phyloP scores from a whole-genome alignment of 2,113 vertebrate species.

The Melanerpes formicivorus region DNA sequence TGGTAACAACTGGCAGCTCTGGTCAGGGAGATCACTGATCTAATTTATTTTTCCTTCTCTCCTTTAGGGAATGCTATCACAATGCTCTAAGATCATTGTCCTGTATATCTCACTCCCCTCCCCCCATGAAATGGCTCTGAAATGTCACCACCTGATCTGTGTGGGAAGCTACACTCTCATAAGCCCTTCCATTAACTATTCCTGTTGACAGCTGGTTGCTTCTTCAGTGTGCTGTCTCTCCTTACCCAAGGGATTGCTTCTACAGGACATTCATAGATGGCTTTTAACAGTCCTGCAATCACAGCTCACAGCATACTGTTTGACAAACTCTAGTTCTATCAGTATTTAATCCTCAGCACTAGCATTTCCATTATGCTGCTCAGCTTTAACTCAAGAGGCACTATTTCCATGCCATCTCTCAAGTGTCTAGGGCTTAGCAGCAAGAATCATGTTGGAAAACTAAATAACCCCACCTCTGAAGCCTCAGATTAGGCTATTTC shows the following conservation, averaged over 20 bases:
- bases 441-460: neutral
- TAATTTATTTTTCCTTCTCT: constrained; percentile 58
- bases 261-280: neutral
- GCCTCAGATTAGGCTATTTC: neutral
- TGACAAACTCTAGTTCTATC: constrained; percentile 23
- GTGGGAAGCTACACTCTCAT: neutral
- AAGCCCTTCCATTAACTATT: constrained; percentile 40
- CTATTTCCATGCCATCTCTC: neutral
- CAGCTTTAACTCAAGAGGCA: neutral
- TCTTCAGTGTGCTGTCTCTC: neutral
- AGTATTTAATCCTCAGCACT: neutral
- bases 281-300: constrained; percentile 36
- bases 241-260: constrained; percentile 19
- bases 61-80: constrained; percentile 64
- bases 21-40: constrained; percentile 59
- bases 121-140: constrained; percentile 51
- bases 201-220: constrained; percentile 22
- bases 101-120: constrained; percentile 39
- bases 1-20: constrained; percentile 57
- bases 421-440: neutral
- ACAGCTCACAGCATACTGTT: neutral
- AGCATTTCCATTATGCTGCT: neutral
- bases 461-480: neutral
- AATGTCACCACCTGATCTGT: constrained; percentile 24
- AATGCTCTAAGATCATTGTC: constrained; percentile 55